Percentiles rank a stretch among this genome's conserved stretches.
Evolutionary conservation across 2,888 invertebrate genomes (phyloP).

Genomic region (Pollenia angustigena): DNA sequence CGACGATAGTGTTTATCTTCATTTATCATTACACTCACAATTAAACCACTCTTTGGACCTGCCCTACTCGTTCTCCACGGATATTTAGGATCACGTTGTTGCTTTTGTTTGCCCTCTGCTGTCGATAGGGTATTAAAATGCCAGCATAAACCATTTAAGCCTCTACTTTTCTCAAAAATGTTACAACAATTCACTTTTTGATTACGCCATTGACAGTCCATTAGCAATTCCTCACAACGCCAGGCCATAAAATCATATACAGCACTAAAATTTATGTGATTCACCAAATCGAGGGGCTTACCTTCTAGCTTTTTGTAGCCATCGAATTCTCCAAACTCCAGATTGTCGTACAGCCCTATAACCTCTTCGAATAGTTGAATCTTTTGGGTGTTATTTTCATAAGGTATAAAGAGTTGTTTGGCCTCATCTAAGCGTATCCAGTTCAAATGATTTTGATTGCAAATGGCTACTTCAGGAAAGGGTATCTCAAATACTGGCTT

Average conservation of each 20-base stretch:
- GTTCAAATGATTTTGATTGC: constrained; percentile 82
- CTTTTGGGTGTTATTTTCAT: constrained; percentile 73
- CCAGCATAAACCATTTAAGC: constrained; percentile 85
- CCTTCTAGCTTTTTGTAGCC: constrained; percentile 76
- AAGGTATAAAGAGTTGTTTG: constrained; percentile 78
- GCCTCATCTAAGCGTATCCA: constrained; percentile 81
- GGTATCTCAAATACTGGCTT: constrained; percentile 81
- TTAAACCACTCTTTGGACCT: constrained; percentile 78
- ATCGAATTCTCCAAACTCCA: constrained; percentile 81
- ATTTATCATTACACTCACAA: constrained; percentile 77
- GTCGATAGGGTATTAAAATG: constrained; percentile 84
- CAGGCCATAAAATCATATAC: constrained; percentile 81
- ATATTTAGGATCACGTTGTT: constrained; percentile 77
- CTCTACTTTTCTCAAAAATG: constrained; percentile 84
- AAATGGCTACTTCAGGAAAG: constrained; percentile 83
- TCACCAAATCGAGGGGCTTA: constrained; percentile 76
- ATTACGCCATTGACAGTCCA: constrained; percentile 84
- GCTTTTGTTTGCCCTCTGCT: constrained; percentile 76
- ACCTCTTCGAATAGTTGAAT: constrained; percentile 79
- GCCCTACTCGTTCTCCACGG: constrained; percentile 79
- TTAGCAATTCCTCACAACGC: constrained; percentile 83
- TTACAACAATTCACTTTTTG: constrained; percentile 83
- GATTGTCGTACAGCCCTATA: constrained; percentile 78
- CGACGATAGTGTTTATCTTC: constrained; percentile 77
- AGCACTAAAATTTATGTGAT: constrained; percentile 80